Evolutionary conservation across 2,888 invertebrate species (phyloP).

Genomic region (Tetanocera ferruginea): DNA sequence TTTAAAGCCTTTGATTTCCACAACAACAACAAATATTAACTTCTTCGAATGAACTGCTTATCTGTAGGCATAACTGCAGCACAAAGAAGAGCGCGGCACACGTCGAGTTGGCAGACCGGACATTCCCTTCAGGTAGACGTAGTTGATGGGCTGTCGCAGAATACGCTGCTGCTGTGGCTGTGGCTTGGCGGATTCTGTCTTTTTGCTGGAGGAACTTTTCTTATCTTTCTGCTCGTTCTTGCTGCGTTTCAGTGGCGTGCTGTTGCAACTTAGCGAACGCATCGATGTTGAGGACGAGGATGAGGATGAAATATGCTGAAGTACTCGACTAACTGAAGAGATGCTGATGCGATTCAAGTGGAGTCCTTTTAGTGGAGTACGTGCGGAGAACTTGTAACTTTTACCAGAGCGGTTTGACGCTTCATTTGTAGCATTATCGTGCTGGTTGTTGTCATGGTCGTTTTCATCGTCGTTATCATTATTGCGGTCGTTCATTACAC

Average conservation of each 20-base stretch:
- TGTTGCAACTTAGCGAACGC: conserved; percentile 77
- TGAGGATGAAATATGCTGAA: conserved; percentile 76
- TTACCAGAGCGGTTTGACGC: conserved; percentile 27
- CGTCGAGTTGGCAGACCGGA: conserved; percentile 85
- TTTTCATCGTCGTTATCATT: conserved; percentile 17
- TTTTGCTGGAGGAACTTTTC: conserved; percentile 17
- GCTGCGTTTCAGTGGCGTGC: conserved; percentile 64
- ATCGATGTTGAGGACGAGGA: conserved; percentile 69
- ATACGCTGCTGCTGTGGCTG: conserved; percentile 71
- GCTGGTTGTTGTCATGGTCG: conserved; percentile 32
- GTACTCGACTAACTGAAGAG: conserved; percentile 77
- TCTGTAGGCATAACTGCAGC: conserved; percentile 61
- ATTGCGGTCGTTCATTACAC: conserved; percentile 52
- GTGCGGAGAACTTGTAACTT: conserved; percentile 52
- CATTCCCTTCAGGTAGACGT: conserved; percentile 84
- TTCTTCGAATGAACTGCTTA: conserved; percentile 10
- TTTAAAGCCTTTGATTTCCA: too few relatives aligned
- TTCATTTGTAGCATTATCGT: conserved; percentile 48
- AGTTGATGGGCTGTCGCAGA: conserved; percentile 81
- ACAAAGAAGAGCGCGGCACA: conserved; percentile 75
- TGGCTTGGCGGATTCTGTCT: conserved; percentile 12
- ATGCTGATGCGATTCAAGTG: conserved; percentile 69
- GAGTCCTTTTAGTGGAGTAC: conserved; percentile 56
- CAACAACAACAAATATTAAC: too few relatives aligned
- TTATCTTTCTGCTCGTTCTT: conserved; percentile 40